Conservation (phyloP, 2,797 vertebrate species). For the Semotilus atromaculatus region DNA sequence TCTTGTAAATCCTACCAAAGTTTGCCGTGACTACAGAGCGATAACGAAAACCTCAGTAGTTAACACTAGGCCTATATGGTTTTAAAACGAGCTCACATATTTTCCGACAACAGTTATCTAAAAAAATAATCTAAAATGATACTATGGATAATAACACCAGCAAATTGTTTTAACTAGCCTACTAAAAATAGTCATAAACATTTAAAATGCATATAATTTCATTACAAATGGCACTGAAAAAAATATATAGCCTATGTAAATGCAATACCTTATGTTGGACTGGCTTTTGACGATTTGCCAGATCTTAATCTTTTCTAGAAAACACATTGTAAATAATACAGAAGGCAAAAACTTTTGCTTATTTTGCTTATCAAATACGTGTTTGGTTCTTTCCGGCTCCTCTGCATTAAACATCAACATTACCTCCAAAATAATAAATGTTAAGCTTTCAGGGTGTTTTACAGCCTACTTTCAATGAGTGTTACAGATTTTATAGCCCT, state of each 20-base stretch:
- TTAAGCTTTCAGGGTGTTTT: constrained; percentile 40
- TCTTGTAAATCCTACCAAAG: background rate
- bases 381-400: constrained; percentile 3
- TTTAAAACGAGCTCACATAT: background rate
- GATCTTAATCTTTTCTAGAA: background rate
- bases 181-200: background rate
- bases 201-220: background rate
- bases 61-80: background rate
- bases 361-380: constrained; percentile 11
- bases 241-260: background rate
- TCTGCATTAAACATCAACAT: constrained; percentile 4
- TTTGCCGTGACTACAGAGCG: background rate
- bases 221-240: background rate
- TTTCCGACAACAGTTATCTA: background rate
- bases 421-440: constrained; percentile 22
- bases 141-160: background rate
- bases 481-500: constrained; percentile 47
- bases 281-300: background rate
- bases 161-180: too few relatives aligned
- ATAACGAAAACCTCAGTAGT: background rate
- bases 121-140: background rate
- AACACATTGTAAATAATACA: background rate
- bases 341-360: constrained; percentile 2
- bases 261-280: background rate
- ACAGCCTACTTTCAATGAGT: constrained; percentile 43